phyloP scores from a whole-genome alignment of 2,113 vertebrate species.

The Uropsilus gracilis region DNA sequence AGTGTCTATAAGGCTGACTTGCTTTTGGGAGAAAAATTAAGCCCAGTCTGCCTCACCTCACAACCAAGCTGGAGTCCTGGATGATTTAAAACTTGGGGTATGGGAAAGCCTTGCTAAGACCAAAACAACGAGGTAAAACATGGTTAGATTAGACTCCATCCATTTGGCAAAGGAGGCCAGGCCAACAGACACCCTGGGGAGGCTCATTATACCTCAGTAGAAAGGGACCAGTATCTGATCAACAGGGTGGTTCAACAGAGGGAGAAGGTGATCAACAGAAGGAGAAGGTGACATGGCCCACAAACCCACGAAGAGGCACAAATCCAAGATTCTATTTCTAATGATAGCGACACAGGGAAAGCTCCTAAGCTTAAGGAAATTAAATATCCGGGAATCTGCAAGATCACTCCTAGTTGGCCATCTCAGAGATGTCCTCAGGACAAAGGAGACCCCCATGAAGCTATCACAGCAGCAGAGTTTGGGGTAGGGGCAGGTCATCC shows the following conservation, averaged over 20 bases:
- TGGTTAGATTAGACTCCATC: neutral
- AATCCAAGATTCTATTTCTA: neutral
- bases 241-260: neutral
- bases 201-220: fast-evolving
- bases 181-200: neutral
- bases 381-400: neutral
- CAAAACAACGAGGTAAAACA: neutral
- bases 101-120: neutral
- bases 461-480: neutral
- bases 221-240: neutral
- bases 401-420: neutral
- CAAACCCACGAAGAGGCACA: neutral
- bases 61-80: neutral
- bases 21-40: fast-evolving
- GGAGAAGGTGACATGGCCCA: neutral
- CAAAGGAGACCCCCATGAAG: neutral
- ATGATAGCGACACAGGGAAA: fast-evolving
- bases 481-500: neutral
- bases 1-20: neutral
- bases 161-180: neutral
- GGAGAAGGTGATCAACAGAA: neutral
- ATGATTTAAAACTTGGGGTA: too few relatives aligned
- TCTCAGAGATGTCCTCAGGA: neutral
- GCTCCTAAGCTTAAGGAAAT: neutral
- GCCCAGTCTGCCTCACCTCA: fast-evolving